Base-by-base conservation (phyloP, 2,888 invertebrate genomes). In the Drosophila gaucha region DNA sequence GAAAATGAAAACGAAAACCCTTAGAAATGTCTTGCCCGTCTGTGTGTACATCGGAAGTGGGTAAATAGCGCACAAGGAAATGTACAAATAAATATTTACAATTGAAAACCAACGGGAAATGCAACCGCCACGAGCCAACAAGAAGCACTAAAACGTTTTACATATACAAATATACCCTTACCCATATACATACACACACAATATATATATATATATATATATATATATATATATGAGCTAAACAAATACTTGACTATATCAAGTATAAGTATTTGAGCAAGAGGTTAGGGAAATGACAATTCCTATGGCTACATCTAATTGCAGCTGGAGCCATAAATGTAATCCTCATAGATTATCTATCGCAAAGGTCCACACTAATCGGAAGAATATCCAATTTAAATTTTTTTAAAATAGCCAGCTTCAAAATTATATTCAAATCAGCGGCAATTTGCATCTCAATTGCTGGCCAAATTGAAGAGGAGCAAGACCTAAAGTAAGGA, bases 371-470 rank as follows among this genome's bases (percentile, higher is more conserved):
- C 39, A 28, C 51, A 49, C 68, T 79, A 86, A 80, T 82, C 76
- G 75, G 44, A 51, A 24, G 64, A 55, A 65, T 66, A 68, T 74
- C 72, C 57, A 80, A 83, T 78, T 87, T 71, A 71, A 30, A 71
- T 72, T 50, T 75, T 56, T 47, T 22, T 16, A 56, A 65, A 72
- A 73, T 70, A 31, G 85, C 65, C 56, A 74, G 68, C 71, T 54
- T 65, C 59, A 60, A 79, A 89, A 85, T 85, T 79, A 87, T 79
- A 89, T 88, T 76, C 74, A 73, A 89, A 87, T 85, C 80, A 69
- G 69, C 71, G 83, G 74, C 83, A 86, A 85, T 85, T 89, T 85
- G 89, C 85, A 85, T 89, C 67, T 79, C 78, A 85, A 85, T 83
- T 79, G 85, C 70, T 66, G 68, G 44, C 74, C 63, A 59, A 78